Base-by-base conservation (phyloP, 2,888 invertebrate species). In the Xanthorhoe designata region DNA sequence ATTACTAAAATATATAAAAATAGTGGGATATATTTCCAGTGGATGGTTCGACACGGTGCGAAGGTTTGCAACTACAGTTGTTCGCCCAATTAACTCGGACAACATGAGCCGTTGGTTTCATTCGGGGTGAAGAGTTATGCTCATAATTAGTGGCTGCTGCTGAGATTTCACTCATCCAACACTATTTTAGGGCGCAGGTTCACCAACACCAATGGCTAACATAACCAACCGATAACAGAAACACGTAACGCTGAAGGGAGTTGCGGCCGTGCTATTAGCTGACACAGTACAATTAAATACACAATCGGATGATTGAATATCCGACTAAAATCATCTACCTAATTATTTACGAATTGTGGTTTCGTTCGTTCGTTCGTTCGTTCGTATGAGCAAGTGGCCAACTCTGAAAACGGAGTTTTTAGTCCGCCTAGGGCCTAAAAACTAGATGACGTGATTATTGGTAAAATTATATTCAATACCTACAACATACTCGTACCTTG, bases 41-140 rank as follows among this genome's bases (percentile, higher is more conserved):
- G 17, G 47, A 47, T 47, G 17, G 13, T 17, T 47, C 17, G 47
- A 61, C 77, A 76, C 81, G 45, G 77, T 75, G 75, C 63, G 32
- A 8, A 59, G 54, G 52, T 64, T 56, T 62, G 62, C 53, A 38
- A 61, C 63, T 64, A 64, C 56, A 68, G 61, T 69, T 61, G 56
- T 29, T 64, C 53, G 66, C 65, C 64, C 66, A 72, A 66, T 69
- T 69, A 72, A 68, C 64, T 66, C 51, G 15, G 35, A 51, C 60
- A 42, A 38, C 24, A 19, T 17, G 24, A 35, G 64, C 47, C 52
- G 42, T 13, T 42, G 10, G 52, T 60, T 63, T 58, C 64, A 53
- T 51, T 54, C 59, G 53, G 42, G 65, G 68, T 64, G 66, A 69
- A 64, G 66, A 71, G 65, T 69, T 64, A 67, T 68, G 61, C 52